Percentiles rank a stretch among this genome's conserved stretches.
phyloP scores from a whole-genome alignment of 53 echinoderm and acorn worm species.

The Zoroaster sp. region DNA sequence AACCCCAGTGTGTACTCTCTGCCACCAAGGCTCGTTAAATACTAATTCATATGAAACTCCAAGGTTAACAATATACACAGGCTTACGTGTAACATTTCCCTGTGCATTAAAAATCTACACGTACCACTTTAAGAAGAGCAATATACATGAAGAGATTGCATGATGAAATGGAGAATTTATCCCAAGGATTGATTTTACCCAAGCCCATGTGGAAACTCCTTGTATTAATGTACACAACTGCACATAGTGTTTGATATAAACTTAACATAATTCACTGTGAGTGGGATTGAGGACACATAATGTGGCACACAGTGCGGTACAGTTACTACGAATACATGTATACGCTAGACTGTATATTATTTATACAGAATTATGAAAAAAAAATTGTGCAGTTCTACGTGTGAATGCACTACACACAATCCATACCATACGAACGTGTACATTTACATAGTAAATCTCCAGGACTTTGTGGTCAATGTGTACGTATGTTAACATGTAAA shows the following conservation, averaged over 20 bases:
- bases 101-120: no score
- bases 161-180: not conserved
- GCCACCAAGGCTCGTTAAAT: not conserved
- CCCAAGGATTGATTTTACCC: not conserved
- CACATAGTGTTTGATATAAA: not conserved
- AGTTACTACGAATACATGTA: not conserved
- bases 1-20: no score
- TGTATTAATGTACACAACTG: not conserved
- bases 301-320: not conserved
- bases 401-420: not conserved
- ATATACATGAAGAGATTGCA: not conserved
- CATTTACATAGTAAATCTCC: no score
- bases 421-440: no score
- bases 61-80: not conserved
- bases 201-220: not conserved
- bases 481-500: no score
- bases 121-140: not conserved
- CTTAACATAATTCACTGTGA: constrained; percentile 32
- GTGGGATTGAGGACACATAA: not conserved
- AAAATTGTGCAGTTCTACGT: no score
- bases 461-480: no score
- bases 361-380: not conserved
- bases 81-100: not conserved
- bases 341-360: not conserved
- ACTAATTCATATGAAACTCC: not conserved